Base-by-base conservation (phyloP, 1,140 invertebrate species). In the Caenorhabditis latens region DNA sequence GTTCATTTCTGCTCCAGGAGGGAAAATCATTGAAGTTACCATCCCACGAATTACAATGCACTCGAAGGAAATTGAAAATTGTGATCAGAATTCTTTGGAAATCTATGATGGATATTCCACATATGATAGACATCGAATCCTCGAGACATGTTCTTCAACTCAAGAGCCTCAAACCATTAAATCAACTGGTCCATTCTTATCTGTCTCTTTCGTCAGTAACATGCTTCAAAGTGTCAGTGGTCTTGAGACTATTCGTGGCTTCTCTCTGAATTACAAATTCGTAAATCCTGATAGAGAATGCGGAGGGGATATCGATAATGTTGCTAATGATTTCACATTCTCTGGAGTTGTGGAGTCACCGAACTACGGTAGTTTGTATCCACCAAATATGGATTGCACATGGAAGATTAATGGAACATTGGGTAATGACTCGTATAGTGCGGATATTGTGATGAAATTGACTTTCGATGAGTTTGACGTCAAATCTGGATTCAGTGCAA, bases 381-480 rank as follows among this genome's bases (percentile, higher is more conserved):
- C 89, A n/a, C 90, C 90, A 32, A 89, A 91, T 84, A 87, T 90
- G 48, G 90, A 91, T 82, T 94, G 93, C 88, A 90, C 91, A 0
- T 94, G 93, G 93, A 90, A 90, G 9, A 92, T 94, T 48, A 91
- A 92, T 90, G 93, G 86, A 46, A 43, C 57, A 11, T 58, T 84
- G 19, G 16, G 82, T 4, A 57, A 61, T 61, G 55, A 16, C 13
- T 84, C 57, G 5, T 84, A 57, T 43, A 61, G 53, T 48, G 53
- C 16, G 42, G 82, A 57, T 19, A 55, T 75, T 65, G 48, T 85
- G 11, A 57, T 85, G 21, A 79, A 85, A 53, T 50, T 89, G 48
- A 84, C 88, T 21, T 89, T 89, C 65, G 84, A 63, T 67, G 83
- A 75, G 55, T 90, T 89, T 86, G 88, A 67, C 93, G 65, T 93